These are phyloP conservation scores for Oncorhynchus tshawytscha DNA, from an alignment of 2,113 vertebrate species.

Conservation along the genomic window DNA sequence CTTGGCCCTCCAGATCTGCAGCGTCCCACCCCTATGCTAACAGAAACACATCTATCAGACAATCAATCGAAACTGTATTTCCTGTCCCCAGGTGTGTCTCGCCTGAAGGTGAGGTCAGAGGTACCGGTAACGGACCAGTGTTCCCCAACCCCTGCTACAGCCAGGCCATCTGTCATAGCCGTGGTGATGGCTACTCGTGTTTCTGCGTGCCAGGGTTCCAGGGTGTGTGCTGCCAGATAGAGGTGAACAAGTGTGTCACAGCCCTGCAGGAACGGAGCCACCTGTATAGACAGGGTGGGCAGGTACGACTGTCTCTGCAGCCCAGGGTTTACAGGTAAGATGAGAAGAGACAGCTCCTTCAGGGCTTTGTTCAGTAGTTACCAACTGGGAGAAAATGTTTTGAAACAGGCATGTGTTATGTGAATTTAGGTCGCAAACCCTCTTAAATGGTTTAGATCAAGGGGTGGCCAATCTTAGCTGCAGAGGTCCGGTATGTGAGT, in stretches of 20 bases:
- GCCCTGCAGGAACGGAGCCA: constrained; percentile 82
- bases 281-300: constrained; percentile 81
- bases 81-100: constrained; percentile 67
- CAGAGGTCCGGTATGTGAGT: no score
- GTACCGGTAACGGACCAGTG: constrained; percentile 66
- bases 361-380: neutral
- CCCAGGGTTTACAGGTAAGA: constrained; percentile 79
- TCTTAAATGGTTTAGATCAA: no score
- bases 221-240: constrained; percentile 83
- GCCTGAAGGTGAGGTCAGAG: constrained; percentile 43
- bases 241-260: constrained; percentile 88
- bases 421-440: no score
- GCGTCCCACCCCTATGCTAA: no score
- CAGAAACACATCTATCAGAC: no score
- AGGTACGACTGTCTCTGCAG: constrained; percentile 80
- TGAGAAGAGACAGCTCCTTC: no score
- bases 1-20: no score
- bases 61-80: neutral
- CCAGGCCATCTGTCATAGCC: constrained; percentile 77
- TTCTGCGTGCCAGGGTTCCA: constrained; percentile 93
- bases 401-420: no score
- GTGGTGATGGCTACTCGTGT: constrained; percentile 74
- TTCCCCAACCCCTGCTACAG: constrained; percentile 82
- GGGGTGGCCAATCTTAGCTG: no score
- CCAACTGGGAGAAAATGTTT: no score